A percentile compares a stretch with the other conserved stretches of the same genome.
These are phyloP conservation scores for Macrophya annulata DNA, from an alignment of 2,888 invertebrate species.

Conservation along the genomic window DNA sequence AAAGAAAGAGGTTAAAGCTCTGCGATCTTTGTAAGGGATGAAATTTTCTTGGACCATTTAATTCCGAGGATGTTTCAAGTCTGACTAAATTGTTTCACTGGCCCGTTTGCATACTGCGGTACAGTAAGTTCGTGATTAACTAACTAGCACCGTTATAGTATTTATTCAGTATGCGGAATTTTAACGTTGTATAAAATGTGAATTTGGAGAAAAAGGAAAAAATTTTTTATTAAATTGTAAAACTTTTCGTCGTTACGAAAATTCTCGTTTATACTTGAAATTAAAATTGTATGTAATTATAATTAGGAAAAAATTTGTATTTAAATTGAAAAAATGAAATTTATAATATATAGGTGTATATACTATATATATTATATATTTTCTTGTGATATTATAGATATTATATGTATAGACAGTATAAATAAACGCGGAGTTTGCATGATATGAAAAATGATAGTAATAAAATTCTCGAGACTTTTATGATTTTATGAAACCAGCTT, in stretches of 20 bases:
- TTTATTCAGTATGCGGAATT: neutral
- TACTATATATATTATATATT: too few species aligned
- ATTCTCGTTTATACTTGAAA: neutral
- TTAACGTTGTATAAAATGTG: neutral
- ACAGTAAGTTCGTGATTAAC: slow-evolving; percentile 16
- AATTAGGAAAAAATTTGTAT: neutral
- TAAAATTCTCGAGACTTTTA: slow-evolving; percentile 41
- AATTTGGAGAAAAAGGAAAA: too few species aligned
- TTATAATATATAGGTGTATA: too few species aligned
- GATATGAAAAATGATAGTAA: neutral
- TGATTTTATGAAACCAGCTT: slow-evolving; percentile 39
- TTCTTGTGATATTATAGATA: neutral
- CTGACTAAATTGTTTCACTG: neutral
- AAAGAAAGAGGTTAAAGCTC: neutral
- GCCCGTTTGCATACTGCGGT: slow-evolving; percentile 21
- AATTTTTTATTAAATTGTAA: too few species aligned
- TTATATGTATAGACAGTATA: neutral
- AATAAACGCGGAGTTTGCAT: neutral
- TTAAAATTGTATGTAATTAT: neutral
- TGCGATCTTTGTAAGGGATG: neutral
- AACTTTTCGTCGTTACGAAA: too few species aligned
- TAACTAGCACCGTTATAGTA: neutral
- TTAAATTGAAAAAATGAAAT: too few species aligned
- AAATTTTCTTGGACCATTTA: slow-evolving; percentile 17
- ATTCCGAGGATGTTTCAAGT: slow-evolving; percentile 8